These are phyloP conservation scores for Sepiola atlantica DNA, from an alignment of 2,888 invertebrate species.

Conservation along the genomic window DNA sequence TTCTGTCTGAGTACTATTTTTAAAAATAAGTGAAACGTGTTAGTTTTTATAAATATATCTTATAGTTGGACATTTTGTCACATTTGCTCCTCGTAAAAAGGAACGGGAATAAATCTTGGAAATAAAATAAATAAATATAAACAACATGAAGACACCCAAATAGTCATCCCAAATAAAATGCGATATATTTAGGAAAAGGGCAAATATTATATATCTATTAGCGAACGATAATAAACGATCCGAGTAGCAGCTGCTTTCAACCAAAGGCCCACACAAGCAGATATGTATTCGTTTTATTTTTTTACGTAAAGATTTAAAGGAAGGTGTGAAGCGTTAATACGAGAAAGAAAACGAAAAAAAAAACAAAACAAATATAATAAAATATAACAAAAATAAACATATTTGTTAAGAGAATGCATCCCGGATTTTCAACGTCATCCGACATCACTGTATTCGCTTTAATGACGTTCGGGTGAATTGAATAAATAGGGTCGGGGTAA, in stretches of 20 bases:
- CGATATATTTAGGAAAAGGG: background rate
- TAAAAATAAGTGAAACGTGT: background rate
- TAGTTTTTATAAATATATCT: background rate
- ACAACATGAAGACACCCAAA: background rate
- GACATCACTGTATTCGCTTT: background rate
- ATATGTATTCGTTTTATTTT: background rate
- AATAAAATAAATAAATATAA: background rate
- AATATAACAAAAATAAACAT: background rate
- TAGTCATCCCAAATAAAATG: background rate
- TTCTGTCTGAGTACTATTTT: background rate
- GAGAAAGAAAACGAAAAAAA: background rate
- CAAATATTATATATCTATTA: background rate
- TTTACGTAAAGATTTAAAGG: background rate
- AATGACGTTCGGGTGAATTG: background rate
- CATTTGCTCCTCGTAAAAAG: background rate
- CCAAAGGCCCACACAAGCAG: slow-evolving; percentile 22
- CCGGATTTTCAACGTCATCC: background rate
- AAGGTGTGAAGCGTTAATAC: background rate
- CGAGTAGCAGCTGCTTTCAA: background rate
- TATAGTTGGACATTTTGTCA: background rate
- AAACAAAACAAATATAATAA: no score
- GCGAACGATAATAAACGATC: background rate
- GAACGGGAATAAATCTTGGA: background rate
- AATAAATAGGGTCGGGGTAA: background rate
- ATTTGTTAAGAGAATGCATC: background rate